Evolutionary conservation across 2,797 vertebrate genomes (phyloP).

Genomic region (Leptatherina wallacei): DNA sequence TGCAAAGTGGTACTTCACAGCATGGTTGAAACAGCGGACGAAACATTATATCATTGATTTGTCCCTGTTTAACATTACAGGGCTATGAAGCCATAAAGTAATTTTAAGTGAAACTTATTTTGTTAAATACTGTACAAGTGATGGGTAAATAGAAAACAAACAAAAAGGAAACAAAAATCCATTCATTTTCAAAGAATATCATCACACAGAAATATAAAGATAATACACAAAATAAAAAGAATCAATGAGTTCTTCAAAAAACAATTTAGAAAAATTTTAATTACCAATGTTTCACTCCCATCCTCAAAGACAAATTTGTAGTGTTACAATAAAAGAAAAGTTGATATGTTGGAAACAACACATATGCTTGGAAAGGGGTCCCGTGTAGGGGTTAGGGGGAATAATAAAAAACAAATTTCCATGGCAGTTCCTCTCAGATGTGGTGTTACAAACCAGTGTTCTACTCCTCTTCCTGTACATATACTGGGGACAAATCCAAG

Average conservation of each 20-base stretch:
- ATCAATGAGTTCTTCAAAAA: background rate
- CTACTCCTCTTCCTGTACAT: constrained; percentile 78
- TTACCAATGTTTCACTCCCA: background rate
- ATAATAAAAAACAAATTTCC: background rate
- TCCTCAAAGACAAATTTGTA: background rate
- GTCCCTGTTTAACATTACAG: constrained; percentile 14
- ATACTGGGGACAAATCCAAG: constrained; percentile 83
- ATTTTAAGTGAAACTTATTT: constrained; percentile 3
- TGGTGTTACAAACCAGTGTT: constrained; percentile 1
- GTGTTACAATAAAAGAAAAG: background rate
- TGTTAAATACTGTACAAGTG: constrained; percentile 17
- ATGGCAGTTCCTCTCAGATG: background rate
- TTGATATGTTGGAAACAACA: constrained; percentile 1
- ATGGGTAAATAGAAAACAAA: constrained; percentile 14
- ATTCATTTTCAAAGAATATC: constrained; percentile 12
- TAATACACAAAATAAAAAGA: background rate
- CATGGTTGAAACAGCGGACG: constrained; percentile 8
- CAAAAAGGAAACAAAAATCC: constrained; percentile 1
- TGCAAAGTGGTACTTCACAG: constrained; percentile 29
- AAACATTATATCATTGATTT: background rate
- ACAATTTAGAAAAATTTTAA: background rate
- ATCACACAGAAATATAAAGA: constrained; percentile 3
- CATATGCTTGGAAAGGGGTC: background rate
- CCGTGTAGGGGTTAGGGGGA: background rate
- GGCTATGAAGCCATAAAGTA: background rate